Base-by-base conservation (phyloP, 2,888 invertebrate genomes). In the Osmoderma eremita region DNA sequence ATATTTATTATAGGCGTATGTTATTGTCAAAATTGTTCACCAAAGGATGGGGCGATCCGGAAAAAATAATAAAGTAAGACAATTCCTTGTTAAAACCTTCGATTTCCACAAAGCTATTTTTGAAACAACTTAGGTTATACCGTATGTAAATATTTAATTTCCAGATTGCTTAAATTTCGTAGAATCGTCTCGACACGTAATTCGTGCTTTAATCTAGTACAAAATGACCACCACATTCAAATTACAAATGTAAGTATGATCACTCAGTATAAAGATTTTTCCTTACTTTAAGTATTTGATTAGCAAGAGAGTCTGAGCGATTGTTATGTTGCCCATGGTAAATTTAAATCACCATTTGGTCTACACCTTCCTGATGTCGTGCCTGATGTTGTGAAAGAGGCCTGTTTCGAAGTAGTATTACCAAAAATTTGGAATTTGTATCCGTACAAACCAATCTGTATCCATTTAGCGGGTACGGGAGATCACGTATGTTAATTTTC, bases 391-490 rank as follows among this genome's bases (percentile, higher is more conserved):
- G 89, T 92, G 0, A 90, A 91, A 78, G 90, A 88, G 71, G 96
- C 96, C 0, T 88, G 92, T 83, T 97, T 95, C 81, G 91, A 92
- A 83, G 87, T 93, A 69, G 78, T 97, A 38, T 78, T 97, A 72
- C 97, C 97, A 0, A 84, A 88, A 24, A 88, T 89, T 74, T 97
- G 97, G 96, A 82, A 80, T 62, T 86, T 86, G 0, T 83, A 88
- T 65, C 83, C 85, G 15, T 86, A 88, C 74, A 92, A 91, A 78
- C 95, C 95, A 2, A 86, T 98, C 39, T 97, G 97, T 80, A 86
- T 99, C 71, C 98, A 98, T 79, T 86, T 98, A 72, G 98, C 98
- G 24, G 98, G 98, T 30, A 99, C 99, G 45, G 99, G 98, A 49
- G 98, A 99, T 84, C 98, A 99, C 86, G 95, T 95, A 86, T 86